Evolutionary conservation across 1,140 invertebrate species (phyloP).

Genomic region (Drosophila pandora): DNA sequence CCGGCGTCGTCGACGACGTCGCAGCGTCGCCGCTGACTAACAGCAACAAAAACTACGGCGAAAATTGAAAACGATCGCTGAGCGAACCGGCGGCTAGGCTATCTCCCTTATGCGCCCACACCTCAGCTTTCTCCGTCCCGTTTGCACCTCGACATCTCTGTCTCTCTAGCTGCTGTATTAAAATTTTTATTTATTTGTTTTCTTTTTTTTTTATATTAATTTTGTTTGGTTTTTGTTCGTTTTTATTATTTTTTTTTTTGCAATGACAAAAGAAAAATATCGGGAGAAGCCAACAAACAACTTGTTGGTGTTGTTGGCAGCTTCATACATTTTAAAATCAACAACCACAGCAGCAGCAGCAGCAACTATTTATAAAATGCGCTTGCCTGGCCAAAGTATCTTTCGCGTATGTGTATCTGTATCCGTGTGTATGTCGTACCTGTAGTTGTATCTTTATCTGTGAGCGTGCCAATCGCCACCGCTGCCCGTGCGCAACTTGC

Average conservation of each 20-base stretch:
- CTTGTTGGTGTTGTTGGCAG: slow-evolving; percentile 55
- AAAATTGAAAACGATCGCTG: slow-evolving; percentile 75
- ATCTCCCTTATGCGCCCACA: slow-evolving; percentile 5
- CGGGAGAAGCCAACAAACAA: slow-evolving; percentile 67
- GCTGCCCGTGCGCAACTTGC: slow-evolving; percentile 53
- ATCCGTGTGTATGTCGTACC: slow-evolving; percentile 10
- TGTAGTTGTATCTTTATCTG: slow-evolving; percentile 30
- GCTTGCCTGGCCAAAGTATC: slow-evolving; percentile 65
- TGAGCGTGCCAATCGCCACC: slow-evolving; percentile 5
- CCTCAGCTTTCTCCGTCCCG: background rate
- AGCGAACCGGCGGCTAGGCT: background rate
- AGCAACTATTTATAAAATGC: slow-evolving; percentile 82
- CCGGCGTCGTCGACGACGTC: slow-evolving; percentile 34
- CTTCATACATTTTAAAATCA: slow-evolving; percentile 60
- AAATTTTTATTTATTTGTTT: slow-evolving; percentile 33
- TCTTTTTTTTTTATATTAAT: slow-evolving; percentile 12
- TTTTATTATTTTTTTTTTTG: slow-evolving; percentile 66
- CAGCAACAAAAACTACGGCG: slow-evolving; percentile 45
- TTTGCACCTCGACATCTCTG: background rate
- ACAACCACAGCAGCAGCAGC: slow-evolving; percentile 61
- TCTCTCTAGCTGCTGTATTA: slow-evolving; percentile 21
- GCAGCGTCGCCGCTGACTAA: slow-evolving; percentile 37
- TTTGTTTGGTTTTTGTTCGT: slow-evolving; percentile 40
- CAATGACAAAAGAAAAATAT: slow-evolving; percentile 65
- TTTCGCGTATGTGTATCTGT: slow-evolving; percentile 29